Evolutionary conservation across 2,113 vertebrate genomes (phyloP).

Genomic region (Mustela nigripes): DNA sequence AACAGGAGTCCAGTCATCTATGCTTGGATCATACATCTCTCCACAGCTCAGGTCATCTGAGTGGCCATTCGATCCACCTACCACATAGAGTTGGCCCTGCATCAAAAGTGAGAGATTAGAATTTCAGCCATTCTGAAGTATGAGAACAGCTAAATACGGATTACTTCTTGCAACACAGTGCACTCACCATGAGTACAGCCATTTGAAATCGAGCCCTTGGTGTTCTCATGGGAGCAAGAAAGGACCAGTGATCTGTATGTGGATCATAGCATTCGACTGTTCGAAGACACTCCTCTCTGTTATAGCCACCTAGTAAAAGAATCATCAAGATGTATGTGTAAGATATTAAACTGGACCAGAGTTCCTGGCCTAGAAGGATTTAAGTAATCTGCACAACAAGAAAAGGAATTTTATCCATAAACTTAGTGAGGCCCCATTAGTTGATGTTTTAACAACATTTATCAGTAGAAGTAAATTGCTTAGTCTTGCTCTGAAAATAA

Average conservation of each 20-base stretch:
- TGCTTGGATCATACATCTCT: constrained; percentile 95
- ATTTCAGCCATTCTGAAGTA: not conserved
- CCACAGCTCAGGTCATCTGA: constrained; percentile 98
- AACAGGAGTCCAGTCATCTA: constrained; percentile 95
- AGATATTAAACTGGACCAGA: not conserved
- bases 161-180: not conserved
- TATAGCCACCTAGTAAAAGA: constrained; percentile 94
- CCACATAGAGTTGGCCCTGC: constrained; percentile 97
- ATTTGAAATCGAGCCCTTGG: constrained; percentile 99
- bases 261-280: constrained; percentile 98
- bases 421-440: not conserved
- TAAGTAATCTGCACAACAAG: not conserved
- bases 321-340: not conserved
- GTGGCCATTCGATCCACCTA: constrained; percentile 98
- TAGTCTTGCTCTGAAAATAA: constrained; percentile 29
- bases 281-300: constrained; percentile 97
- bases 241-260: constrained; percentile 94
- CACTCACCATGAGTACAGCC: constrained; percentile 96
- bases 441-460: constrained; percentile 8
- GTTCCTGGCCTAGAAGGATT: constrained; percentile 27
- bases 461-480: not conserved
- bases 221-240: constrained; percentile 97
- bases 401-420: not conserved
- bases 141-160: not conserved
- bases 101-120: not conserved